Percentiles rank a stretch among this genome's conserved stretches.
These are phyloP conservation scores for Seriola quinqueradiata DNA, from an alignment of 2,113 vertebrate genomes.

Conservation along the genomic window DNA sequence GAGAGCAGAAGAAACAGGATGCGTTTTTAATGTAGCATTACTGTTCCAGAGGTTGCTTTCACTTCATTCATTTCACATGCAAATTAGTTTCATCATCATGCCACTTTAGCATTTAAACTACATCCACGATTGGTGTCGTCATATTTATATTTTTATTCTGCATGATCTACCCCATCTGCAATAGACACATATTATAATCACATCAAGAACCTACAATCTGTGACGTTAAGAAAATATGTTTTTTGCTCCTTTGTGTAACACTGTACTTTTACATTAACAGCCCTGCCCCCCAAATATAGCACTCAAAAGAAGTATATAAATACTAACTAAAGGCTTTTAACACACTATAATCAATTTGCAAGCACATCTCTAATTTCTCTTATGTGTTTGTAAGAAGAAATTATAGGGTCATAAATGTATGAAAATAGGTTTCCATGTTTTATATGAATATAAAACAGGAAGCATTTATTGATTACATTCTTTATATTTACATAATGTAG, in stretches of 20 bases:
- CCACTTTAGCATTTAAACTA: slow-evolving; percentile 25
- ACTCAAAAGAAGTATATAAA: neutral
- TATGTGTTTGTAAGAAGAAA: too few species aligned
- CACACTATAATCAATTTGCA: too few species aligned
- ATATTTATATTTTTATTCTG: slow-evolving; percentile 12
- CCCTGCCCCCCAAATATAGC: neutral
- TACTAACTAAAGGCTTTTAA: neutral
- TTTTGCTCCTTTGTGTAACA: neutral
- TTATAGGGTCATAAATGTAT: too few species aligned
- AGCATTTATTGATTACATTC: neutral
- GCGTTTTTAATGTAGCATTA: slow-evolving; percentile 27
- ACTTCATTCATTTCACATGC: slow-evolving; percentile 39
- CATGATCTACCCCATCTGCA: neutral
- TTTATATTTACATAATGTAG: neutral
- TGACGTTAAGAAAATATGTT: neutral
- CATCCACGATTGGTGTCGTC: slow-evolving; percentile 31
- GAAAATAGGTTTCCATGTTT: too few species aligned
- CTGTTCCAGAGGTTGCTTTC: slow-evolving; percentile 42
- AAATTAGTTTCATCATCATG: slow-evolving; percentile 35
- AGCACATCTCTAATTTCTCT: too few species aligned
- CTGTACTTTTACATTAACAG: neutral
- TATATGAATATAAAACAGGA: too few species aligned
- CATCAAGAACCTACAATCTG: neutral
- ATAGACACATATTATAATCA: neutral
- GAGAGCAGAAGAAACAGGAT: neutral